Evolutionary conservation across 1,140 invertebrate species (phyloP), one percentile per base, ranked within the genome.

Genomic region (Trichonephila inaurata): DNA sequence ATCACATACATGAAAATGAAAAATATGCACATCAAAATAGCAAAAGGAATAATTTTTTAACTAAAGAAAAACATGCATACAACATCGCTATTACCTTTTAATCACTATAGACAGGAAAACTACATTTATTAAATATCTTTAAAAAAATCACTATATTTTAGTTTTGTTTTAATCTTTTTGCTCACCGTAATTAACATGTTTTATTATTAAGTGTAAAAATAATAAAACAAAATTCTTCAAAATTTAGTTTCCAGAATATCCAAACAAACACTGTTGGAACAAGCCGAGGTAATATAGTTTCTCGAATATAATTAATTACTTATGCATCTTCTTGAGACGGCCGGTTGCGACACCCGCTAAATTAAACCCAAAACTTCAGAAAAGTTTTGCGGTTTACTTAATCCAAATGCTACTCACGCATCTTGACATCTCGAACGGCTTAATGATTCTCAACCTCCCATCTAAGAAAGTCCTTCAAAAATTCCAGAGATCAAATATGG

Each of bases 401-500:
- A 89, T 72, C 62, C 66, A 72, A 82, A 18, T 28, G 69, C 40
- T 40, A 33, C 60, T 44, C 40, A 33, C n/a, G 18, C 5, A 24
- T 33, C 89, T 61, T 81, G 69, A 60, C 69, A 90, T 90, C 89
- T 61, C 81, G 24, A 90, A 28, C 87, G 21, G 28, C 87, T 89
- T 89, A 87, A 87, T 87, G 85, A 87, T 87, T 87, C 60, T 64
- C 85, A 33, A 69, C 33, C 14, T 58, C 28, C 21, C 72, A 7
- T 81, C 89, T 61, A 18, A 21, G 21, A 19, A 69, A 24, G 69
- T 60, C 69, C 69, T 81, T 72, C 62, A 51, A 90, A 90, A 77
- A 90, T 62, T 90, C 51, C 60, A 40, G 19, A 90, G n/a, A 90
- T 90, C 89, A 90, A 90, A 90, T 90, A 90, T 60, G 89, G 72